These are phyloP conservation scores for Acanthurus leucopareius DNA, from an alignment of 2,797 vertebrate genomes.

Conservation along the genomic window DNA sequence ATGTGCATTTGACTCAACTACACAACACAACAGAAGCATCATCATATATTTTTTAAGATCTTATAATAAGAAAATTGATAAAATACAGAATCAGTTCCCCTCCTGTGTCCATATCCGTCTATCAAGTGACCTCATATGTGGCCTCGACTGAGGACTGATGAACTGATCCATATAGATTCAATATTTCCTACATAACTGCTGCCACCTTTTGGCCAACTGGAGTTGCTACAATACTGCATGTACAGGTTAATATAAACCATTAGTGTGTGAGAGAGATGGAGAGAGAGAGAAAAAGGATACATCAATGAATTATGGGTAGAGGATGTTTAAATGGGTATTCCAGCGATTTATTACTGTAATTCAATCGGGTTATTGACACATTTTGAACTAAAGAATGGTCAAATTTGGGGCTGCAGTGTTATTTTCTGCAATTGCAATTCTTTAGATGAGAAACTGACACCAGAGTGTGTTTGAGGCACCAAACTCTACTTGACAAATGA, in stretches of 20 bases:
- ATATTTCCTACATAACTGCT: conserved; percentile 32
- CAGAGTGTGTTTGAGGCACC: background rate
- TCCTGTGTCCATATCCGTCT: background rate
- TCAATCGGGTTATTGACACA: background rate
- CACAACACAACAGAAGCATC: background rate
- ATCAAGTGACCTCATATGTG: background rate
- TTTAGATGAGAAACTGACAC: no score
- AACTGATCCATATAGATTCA: background rate
- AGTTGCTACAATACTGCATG: conserved; percentile 18
- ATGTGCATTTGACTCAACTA: background rate
- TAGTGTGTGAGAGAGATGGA: no score
- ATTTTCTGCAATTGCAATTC: no score
- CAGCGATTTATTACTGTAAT: background rate
- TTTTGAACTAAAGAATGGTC: no score
- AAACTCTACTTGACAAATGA: background rate
- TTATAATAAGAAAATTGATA: background rate
- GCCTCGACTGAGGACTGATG: background rate
- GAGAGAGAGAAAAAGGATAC: no score
- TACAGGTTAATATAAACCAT: no score
- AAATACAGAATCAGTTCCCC: background rate
- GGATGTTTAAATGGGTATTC: background rate
- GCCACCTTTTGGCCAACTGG: conserved; percentile 48
- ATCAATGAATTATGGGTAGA: no score
- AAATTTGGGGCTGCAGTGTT: no score
- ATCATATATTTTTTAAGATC: background rate